Base-by-base conservation (phyloP, 1,140 invertebrate genomes). In the Bombus breviceps region DNA sequence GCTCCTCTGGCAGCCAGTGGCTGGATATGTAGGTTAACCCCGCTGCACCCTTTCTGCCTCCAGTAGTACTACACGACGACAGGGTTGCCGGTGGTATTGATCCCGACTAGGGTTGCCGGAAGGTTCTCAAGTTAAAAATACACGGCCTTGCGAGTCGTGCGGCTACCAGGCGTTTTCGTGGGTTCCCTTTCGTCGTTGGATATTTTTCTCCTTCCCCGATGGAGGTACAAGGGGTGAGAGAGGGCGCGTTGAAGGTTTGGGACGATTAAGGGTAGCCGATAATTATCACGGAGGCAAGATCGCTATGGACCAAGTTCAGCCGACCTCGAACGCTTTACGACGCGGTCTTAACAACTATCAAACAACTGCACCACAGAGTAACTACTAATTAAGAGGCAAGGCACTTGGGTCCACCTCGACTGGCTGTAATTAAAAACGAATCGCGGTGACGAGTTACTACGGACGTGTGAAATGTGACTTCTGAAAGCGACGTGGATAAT, bases 71-170 rank as follows among this genome's bases (percentile, higher is more conserved):
- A 90, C 86, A 88, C 80, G 71, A 71, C 88, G 87, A 89, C 81
- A 89, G 83, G 81, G 89, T 87, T 82, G 90, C 87, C 89, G 84
- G 88, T 91, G 92, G 91, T 94, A 94, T 94, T 94, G 93, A 94
- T 94, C 92, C 93, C 92, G 85, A 83, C 88, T 89, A 91, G 88
- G 85, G 89, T 88, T 88, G 89, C 92, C 90, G 91, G 92, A 93
- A 93, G 92, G 90, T 93, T 92, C 90, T 92, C 80, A 91, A 93
- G 93, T 93, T 94, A 94, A 94, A 94, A 94, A 94, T 94, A 94
- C 89, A 93, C 92, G 92, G 92, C 92, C 92, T 93, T 93, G 92
- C 89, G 85, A 77, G 88, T 78, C 82, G 86, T 84, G 86, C 82
- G 86, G 86, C 90, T 89, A 86, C 88, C 83, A 91, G 87, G 85